A percentile compares a stretch with the other conserved stretches of the same genome.
These are phyloP conservation scores for Sphinx pinastri DNA, from an alignment of 2,888 invertebrate genomes.

Conservation along the genomic window DNA sequence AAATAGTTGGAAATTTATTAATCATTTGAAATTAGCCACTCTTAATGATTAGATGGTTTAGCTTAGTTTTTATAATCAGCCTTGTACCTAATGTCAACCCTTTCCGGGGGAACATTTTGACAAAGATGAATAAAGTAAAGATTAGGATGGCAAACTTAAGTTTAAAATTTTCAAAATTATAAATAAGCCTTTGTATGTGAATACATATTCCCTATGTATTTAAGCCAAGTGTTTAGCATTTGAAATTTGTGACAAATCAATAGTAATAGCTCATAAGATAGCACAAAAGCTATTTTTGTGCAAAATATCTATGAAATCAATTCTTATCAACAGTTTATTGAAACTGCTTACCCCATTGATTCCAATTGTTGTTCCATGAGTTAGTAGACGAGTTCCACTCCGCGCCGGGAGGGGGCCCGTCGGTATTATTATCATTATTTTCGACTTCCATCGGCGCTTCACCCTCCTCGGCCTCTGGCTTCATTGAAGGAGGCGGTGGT, in stretches of 20 bases:
- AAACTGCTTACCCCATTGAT: conserved; percentile 73
- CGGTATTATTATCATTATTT: conserved; percentile 84
- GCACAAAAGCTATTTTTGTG: neutral
- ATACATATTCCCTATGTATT: too few relatives aligned
- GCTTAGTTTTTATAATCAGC: too few relatives aligned
- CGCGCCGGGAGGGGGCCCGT: conserved; percentile 61
- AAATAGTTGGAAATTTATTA: too few relatives aligned
- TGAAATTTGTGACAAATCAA: neutral
- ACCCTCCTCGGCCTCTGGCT: conserved; percentile 86
- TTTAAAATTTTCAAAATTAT: too few relatives aligned
- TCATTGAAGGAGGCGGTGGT: conserved; percentile 84
- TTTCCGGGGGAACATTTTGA: too few relatives aligned
- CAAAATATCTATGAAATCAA: neutral
- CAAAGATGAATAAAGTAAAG: too few relatives aligned
- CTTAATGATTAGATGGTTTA: too few relatives aligned
- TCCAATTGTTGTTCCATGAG: conserved; percentile 74
- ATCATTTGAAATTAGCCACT: too few relatives aligned
- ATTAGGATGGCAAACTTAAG: too few relatives aligned
- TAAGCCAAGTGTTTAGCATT: neutral
- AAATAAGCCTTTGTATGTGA: too few relatives aligned
- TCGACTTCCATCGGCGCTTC: conserved; percentile 96
- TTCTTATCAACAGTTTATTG: neutral
- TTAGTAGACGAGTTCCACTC: conserved; percentile 71
- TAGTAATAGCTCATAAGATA: too few relatives aligned
- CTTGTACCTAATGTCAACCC: too few relatives aligned